Conservation (phyloP, 2,797 vertebrate genomes). For the Bovichtus variegatus region DNA sequence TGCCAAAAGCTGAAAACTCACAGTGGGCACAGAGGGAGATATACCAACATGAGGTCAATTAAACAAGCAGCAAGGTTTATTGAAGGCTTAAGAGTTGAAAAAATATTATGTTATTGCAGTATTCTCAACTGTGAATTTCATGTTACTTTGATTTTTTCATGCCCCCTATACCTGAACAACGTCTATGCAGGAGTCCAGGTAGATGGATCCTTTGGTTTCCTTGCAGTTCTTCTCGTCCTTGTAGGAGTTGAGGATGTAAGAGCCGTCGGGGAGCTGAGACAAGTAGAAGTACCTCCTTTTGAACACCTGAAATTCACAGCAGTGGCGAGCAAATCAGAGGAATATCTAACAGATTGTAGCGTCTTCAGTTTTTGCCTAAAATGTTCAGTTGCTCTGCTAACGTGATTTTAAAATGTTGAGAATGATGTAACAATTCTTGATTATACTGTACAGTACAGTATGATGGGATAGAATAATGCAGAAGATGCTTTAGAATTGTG, state of each 20-base stretch:
- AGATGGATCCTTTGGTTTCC: conserved; percentile 98
- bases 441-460: background rate
- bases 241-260: conserved; percentile 97
- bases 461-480: background rate
- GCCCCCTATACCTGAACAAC: conserved; percentile 88
- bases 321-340: background rate
- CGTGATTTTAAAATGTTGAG: background rate
- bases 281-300: conserved; percentile 97
- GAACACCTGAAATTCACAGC: conserved; percentile 88
- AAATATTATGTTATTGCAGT: background rate
- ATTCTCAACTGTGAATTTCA: background rate
- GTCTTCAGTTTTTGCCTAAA: background rate
- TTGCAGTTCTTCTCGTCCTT: conserved; percentile 98
- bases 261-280: conserved; percentile 96
- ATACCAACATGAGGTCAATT: background rate
- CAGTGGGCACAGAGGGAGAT: background rate
- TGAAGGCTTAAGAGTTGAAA: background rate
- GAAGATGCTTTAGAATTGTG: background rate
- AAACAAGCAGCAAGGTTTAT: background rate
- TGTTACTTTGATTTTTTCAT: background rate
- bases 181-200: conserved; percentile 96
- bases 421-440: background rate
- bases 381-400: background rate
- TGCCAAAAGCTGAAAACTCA: conserved; percentile 33
- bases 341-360: background rate